phyloP scores from a whole-genome alignment of 2,113 vertebrate species.

The Thunnus thynnus region DNA sequence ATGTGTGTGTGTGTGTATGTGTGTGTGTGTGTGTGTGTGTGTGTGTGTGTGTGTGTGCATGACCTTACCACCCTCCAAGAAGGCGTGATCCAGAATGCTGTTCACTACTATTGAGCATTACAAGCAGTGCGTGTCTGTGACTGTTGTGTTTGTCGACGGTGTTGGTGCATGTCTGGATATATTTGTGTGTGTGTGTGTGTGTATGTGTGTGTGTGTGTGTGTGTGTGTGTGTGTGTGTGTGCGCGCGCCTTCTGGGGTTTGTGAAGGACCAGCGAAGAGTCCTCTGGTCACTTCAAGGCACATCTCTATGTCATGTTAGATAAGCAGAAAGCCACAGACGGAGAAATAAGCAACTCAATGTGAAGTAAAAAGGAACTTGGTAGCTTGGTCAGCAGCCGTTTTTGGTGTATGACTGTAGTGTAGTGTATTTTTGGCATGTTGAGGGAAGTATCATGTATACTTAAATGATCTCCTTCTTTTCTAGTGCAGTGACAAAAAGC shows the following conservation, averaged over 20 bases:
- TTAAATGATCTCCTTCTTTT: slow-evolving; percentile 54
- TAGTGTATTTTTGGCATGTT: slow-evolving; percentile 46
- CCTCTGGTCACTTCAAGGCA: slow-evolving; percentile 57
- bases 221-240: no score
- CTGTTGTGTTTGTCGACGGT: not conserved
- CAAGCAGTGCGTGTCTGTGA: not conserved
- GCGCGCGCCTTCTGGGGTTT: slow-evolving; percentile 19
- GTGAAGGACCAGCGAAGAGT: slow-evolving; percentile 34
- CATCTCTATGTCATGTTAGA: slow-evolving; percentile 47
- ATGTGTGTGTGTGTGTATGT: not conserved
- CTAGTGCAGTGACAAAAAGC: slow-evolving; percentile 58
- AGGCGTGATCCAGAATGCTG: slow-evolving; percentile 4
- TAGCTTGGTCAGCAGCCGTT: slow-evolving; percentile 49
- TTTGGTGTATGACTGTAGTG: slow-evolving; percentile 47
- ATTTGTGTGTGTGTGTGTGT: no score
- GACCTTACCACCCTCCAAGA: slow-evolving; percentile 4
- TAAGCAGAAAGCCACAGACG: slow-evolving; percentile 50
- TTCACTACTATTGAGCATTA: slow-evolving; percentile 3
- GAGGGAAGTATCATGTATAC: slow-evolving; percentile 46
- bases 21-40: slow-evolving; percentile 9
- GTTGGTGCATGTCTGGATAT: no score
- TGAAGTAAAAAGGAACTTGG: slow-evolving; percentile 36
- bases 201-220: no score
- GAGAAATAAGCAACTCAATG: slow-evolving; percentile 51
- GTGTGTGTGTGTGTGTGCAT: slow-evolving; percentile 7